Base-by-base conservation (phyloP, 2,888 invertebrate genomes). In the Serrognathus titanus region DNA sequence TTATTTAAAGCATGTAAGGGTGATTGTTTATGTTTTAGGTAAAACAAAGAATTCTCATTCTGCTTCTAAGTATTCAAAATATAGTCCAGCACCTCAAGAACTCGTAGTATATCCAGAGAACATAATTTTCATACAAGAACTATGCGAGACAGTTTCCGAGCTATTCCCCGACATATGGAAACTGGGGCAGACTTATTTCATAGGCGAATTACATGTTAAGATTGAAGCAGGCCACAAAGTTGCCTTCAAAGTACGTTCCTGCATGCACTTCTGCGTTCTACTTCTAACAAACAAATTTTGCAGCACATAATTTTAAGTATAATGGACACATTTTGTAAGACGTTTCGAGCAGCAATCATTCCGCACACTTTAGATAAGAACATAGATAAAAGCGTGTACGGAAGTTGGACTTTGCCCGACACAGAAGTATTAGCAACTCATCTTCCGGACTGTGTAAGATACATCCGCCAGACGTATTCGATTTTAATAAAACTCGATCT, bases 111-210 rank as follows among this genome's bases (percentile, higher is more conserved):
- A 82, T 16, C 90, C 91, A 1, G 83, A 84, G 61, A 83, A 87
- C 60, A 20, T 43, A 3, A 78, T 86, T 55, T 94, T 92, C 72
- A 84, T 91, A 50, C 92, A 94, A 71, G 89, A 90, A 69, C 79
- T 93, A 36, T 89, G 90, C 60, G 86, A 88, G 53, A 82, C 89
- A 58, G 83, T 94, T 40, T 83, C 86, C 1, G 85, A 87, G 55
- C 85, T 88, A 61, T 84, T 97, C 71, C 92, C 94, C 36, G 94
- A 97, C 75, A 83, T 99, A 68, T 98, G 97, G 97, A 92, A 94
- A 72, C 84, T 99, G 1, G 97, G 97, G 0, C 89, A 95, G 70
- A 87, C 94, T 39, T 98, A 98, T 81, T 96, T 97, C 76, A 89
- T 90, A 3, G 93, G 92, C 6, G 92, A 94, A 72, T 78, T 96